Evolutionary conservation across 2,888 invertebrate genomes (phyloP).

Genomic region (Apotomis betuletana): DNA sequence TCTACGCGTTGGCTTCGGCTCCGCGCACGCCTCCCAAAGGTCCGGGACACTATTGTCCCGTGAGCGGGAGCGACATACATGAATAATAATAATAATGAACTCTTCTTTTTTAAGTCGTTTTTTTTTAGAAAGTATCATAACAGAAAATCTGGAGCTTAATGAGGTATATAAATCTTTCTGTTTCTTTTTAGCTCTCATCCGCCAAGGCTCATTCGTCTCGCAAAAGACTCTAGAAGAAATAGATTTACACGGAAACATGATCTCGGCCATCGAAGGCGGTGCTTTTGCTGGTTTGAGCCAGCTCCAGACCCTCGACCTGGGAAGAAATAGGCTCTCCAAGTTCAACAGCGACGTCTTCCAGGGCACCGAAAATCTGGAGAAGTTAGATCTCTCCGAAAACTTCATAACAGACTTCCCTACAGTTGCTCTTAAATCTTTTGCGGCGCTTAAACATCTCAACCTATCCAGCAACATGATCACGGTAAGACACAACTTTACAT

Average conservation of each 20-base stretch:
- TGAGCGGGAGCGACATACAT: too few relatives aligned
- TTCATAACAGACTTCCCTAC: conserved; percentile 92
- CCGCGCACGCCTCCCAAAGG: too few relatives aligned
- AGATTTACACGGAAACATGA: conserved; percentile 91
- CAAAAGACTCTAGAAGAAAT: conserved; percentile 88
- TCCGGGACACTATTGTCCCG: too few relatives aligned
- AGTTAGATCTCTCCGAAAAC: conserved; percentile 93
- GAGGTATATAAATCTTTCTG: too few relatives aligned
- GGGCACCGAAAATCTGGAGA: conserved; percentile 89
- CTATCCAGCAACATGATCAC: conserved; percentile 93
- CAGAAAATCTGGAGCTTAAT: too few relatives aligned
- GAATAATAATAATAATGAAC: too few relatives aligned
- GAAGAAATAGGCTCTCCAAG: conserved; percentile 90
- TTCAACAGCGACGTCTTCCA: conserved; percentile 94
- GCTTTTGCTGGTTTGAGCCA: conserved; percentile 87
- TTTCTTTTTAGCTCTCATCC: conserved; percentile 84
- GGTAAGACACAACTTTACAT: conserved; percentile 73
- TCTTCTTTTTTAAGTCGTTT: too few relatives aligned
- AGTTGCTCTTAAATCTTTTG: conserved; percentile 88
- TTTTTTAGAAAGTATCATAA: too few relatives aligned
- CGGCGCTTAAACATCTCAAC: conserved; percentile 88
- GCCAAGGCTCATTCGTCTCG: conserved; percentile 87
- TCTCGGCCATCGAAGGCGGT: conserved; percentile 89
- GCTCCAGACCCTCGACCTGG: conserved; percentile 87
- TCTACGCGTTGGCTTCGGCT: too few relatives aligned